Base-by-base conservation (phyloP, 1,140 invertebrate genomes). In the Heliothis subflexa region DNA sequence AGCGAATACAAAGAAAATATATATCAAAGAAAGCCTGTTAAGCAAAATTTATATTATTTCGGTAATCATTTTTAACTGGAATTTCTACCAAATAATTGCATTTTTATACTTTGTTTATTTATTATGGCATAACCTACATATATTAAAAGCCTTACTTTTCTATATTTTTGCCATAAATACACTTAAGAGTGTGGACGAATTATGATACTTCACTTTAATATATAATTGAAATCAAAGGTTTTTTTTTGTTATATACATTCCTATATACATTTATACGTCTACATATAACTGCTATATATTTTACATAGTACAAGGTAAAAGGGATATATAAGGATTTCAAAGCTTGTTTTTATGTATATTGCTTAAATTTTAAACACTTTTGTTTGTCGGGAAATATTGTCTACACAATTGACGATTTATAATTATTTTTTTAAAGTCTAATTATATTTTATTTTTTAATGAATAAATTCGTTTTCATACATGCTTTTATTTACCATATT, bases 331-430 rank as follows among this genome's bases (percentile, higher is more conserved):
- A 81, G 76, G 54, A 73, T 73, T 50, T 78, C 47, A 28, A 77
- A 77, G 74, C 74, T 64, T 75, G 62, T 21, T 61, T 74, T 49
- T 66, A 52, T 77, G 59, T 80, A 78, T 80, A 75, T 80, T 74
- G 25, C 59, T 82, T 83, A 78, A 68, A 64, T 14, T 76, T 78
- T 81, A 79, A 78, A 83, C 25, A 74, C 62, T 81, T 25, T 79
- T 75, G 54, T 61, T 47, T 25, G 49, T 78, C 78, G 80, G 68
- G 78, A 83, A 78, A 87, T 91, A 92, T 92, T 91, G 89, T 92
- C 89, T 89, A 92, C 83, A 87, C 86, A 92, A 92, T 92, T 92
- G 91, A 90, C 89, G 66, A 72, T 86, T 86, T 80, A 83, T 80
- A 78, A 84, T 78, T 73, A 78, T 61, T 84, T 80, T 77, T 76